Conservation (phyloP, 1,140 invertebrate species). For the Cryptotermes secundus region DNA sequence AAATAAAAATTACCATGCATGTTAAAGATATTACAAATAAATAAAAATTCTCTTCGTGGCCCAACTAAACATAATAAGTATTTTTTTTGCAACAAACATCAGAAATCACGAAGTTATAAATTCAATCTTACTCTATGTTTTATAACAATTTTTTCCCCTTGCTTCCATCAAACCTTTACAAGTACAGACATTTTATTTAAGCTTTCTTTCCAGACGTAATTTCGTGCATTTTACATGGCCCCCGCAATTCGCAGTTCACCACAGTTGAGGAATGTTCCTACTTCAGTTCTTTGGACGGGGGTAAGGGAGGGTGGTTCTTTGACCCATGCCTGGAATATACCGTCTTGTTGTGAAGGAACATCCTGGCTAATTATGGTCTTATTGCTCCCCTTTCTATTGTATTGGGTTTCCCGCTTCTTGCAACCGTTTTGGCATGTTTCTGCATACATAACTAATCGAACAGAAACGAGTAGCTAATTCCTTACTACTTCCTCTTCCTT, state of each 20-base stretch:
- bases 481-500: slow-evolving; percentile 17
- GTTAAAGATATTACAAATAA: too few relatives aligned
- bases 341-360: neutral
- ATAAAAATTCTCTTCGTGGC: too few relatives aligned
- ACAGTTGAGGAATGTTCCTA: neutral
- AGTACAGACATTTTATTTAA: neutral
- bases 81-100: too few relatives aligned
- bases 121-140: too few relatives aligned
- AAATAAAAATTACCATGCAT: too few relatives aligned
- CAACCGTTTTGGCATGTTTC: slow-evolving; percentile 14
- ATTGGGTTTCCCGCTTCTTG: slow-evolving; percentile 7
- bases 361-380: slow-evolving; percentile 1
- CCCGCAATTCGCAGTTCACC: neutral
- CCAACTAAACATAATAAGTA: too few relatives aligned
- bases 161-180: too few relatives aligned
- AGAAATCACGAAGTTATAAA: too few relatives aligned
- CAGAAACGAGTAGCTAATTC: slow-evolving; percentile 5
- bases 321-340: neutral
- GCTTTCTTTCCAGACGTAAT: neutral
- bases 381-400: slow-evolving; percentile 15
- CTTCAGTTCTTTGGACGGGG: neutral
- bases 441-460: slow-evolving; percentile 16
- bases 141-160: too few relatives aligned
- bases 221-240: neutral
- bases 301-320: neutral